Evolutionary conservation across 2,888 invertebrate genomes (phyloP), one percentile per base, ranked within the genome.

Genomic region (Eupithecia subfuscata): DNA sequence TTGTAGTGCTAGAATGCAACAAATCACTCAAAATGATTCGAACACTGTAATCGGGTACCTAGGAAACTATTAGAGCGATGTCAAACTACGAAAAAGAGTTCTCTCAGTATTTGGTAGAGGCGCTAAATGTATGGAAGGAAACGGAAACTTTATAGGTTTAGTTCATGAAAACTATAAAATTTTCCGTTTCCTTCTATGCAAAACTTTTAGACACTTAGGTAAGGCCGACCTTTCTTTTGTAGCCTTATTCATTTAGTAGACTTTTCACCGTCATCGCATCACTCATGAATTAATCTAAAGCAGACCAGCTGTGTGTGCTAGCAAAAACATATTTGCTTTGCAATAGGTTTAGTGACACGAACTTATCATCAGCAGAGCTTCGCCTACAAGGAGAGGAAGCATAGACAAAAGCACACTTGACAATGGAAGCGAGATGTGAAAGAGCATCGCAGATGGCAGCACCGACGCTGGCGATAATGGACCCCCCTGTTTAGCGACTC

Each of bases 401-500:
- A 67, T 70, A 80, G 81, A 87, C 86, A 85, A 86, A 85, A 83
- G 82, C 75, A 78, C 71, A 78, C 82, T 84, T 83, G 80, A 88
- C 85, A 88, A 88, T 84, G 72, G 84, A 86, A 83, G 85, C 86
- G 84, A 84, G 83, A 87, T 80, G 84, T 82, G 85, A 85, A 86
- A 85, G 84, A 85, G 85, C 85, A 85, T 84, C 87, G 85, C 84
- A 89, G 88, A 89, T 88, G 89, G 87, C 89, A 87, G 87, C 82
- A 81, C 84, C 82, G 82, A 84, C 82, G 88, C 89, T 89, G 82
- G 84, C 82, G 88, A 89, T 89, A 90, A 90, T 89, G 86, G 89
- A 85, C 82, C 81, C 82, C 81, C 82, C 84, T 90, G 89, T 89
- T 89, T 87, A 88, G 90, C 84, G 86, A 88, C 82, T 85, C 83